These are phyloP conservation scores for Petaurus breviceps DNA, from an alignment of 2,113 vertebrate genomes.

Conservation along the genomic window DNA sequence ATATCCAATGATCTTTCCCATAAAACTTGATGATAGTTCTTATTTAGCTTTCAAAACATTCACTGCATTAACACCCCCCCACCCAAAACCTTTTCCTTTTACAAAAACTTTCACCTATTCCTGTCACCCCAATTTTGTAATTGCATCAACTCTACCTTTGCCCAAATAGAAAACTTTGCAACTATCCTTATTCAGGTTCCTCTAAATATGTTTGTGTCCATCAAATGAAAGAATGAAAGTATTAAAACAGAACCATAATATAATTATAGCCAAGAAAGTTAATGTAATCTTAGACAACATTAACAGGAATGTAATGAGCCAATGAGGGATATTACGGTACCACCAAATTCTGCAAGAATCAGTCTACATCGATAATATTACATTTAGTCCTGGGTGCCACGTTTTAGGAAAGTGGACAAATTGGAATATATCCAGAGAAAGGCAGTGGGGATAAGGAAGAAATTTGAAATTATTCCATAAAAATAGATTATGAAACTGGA, in stretches of 20 bases:
- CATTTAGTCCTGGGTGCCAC: neutral
- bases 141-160: neutral
- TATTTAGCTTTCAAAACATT: neutral
- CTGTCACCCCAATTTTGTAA: neutral
- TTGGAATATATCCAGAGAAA: neutral
- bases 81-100: neutral
- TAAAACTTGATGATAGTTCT: neutral
- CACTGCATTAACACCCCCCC: neutral
- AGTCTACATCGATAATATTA: neutral
- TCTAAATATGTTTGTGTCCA: neutral
- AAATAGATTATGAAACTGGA: neutral
- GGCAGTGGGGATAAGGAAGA: neutral
- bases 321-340: fast-evolving
- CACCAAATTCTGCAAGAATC: neutral
- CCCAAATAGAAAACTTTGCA: neutral
- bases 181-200: neutral
- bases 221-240: neutral
- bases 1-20: neutral
- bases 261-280: neutral
- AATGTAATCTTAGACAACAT: neutral
- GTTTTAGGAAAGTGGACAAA: neutral
- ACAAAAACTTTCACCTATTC: neutral
- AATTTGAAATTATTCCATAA: neutral
- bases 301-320: neutral
- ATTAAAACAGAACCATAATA: neutral